Conservation (phyloP, 2,888 invertebrate species). For the Desoria tigrina region DNA sequence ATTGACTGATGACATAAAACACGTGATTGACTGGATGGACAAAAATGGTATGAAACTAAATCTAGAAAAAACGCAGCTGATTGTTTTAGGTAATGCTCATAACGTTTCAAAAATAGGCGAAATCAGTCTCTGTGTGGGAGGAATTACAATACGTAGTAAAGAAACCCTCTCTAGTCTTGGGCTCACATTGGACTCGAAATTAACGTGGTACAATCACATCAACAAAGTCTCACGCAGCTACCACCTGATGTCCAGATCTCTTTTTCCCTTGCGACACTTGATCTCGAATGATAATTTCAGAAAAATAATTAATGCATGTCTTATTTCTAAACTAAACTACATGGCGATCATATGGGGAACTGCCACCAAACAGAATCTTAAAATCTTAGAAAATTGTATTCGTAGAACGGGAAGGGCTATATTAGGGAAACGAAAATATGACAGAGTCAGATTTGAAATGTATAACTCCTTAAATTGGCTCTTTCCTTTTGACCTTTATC, state of each 20-base stretch:
- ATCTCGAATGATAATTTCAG: background rate
- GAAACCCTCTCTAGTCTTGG: background rate
- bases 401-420: background rate
- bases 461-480: background rate
- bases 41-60: slow-evolving; percentile 1
- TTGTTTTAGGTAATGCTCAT: background rate
- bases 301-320: slow-evolving; percentile 1
- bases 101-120: background rate
- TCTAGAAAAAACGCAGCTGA: background rate
- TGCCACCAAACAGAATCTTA: background rate
- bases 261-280: background rate
- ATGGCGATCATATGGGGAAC: slow-evolving; percentile 4
- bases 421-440: background rate
- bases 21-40: background rate
- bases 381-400: background rate
- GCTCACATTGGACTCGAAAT: background rate
- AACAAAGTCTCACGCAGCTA: background rate
- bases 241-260: background rate
- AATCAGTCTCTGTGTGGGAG: background rate
- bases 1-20: background rate
- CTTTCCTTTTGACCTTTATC: background rate
- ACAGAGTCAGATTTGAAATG: background rate
- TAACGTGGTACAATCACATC: background rate
- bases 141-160: background rate
- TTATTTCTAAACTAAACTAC: background rate